These are phyloP conservation scores for Vannuccia rotundouncinata DNA, from an alignment of 2,888 invertebrate genomes.

Conservation along the genomic window DNA sequence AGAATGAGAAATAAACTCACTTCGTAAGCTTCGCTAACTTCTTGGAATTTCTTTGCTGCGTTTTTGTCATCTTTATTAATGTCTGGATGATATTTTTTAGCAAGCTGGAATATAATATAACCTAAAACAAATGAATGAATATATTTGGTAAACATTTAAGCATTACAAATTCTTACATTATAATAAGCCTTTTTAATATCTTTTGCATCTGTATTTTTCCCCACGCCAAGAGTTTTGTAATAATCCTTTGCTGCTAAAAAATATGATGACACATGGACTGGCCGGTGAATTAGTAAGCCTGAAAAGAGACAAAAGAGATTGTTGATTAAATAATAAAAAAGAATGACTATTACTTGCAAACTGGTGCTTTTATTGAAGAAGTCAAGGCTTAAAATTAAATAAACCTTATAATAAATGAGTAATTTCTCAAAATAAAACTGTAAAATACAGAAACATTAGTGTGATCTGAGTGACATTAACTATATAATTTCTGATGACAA, in stretches of 20 bases:
- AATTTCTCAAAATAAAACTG: too few relatives aligned
- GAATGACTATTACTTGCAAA: too few relatives aligned
- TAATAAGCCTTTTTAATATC: slow-evolving; percentile 94
- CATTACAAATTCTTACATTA: slow-evolving; percentile 57
- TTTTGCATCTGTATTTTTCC: slow-evolving; percentile 75
- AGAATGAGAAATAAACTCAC: background rate
- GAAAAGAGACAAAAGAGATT: too few relatives aligned
- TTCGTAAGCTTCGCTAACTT: slow-evolving; percentile 97
- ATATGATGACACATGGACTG: background rate
- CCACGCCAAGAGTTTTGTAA: slow-evolving; percentile 81
- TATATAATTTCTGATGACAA: too few relatives aligned
- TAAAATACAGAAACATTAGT: too few relatives aligned
- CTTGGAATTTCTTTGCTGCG: slow-evolving; percentile 86
- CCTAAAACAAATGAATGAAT: background rate
- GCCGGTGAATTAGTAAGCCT: too few relatives aligned
- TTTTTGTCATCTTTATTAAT: slow-evolving; percentile 82
- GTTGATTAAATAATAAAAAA: too few relatives aligned
- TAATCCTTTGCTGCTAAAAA: slow-evolving; percentile 62
- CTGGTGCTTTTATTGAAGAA: too few relatives aligned
- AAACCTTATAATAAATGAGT: too few relatives aligned
- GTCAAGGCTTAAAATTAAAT: too few relatives aligned
- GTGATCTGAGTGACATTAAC: too few relatives aligned
- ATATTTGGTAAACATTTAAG: background rate
- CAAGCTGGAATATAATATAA: slow-evolving; percentile 59
- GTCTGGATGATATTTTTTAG: slow-evolving; percentile 96